Percentiles rank a stretch among this genome's conserved stretches.
Evolutionary conservation across 2,797 vertebrate species (phyloP).

Genomic region (Sparidentex hasta): DNA sequence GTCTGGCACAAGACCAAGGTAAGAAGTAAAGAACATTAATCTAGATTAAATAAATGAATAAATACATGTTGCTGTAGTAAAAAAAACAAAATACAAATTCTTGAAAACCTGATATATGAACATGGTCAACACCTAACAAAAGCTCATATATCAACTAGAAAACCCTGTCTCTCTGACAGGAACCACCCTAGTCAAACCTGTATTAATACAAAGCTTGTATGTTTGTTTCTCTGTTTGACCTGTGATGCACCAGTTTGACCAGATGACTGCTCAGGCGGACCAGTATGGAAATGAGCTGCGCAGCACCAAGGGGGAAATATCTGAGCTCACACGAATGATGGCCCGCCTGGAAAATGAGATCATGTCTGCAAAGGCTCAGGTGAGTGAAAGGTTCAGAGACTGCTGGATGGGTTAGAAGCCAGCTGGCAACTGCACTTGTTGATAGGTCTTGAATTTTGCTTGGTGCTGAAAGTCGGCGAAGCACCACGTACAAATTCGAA

Average conservation of each 20-base stretch:
- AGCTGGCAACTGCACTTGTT: not conserved
- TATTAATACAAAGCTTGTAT: constrained; percentile 6
- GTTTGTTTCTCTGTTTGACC: constrained; percentile 20
- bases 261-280: constrained; percentile 65
- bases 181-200: constrained; percentile 1
- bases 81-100: too few relatives aligned
- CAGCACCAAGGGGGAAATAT: constrained; percentile 71
- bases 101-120: not conserved
- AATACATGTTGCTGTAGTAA: not conserved
- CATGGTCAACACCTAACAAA: not conserved
- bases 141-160: not conserved
- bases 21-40: constrained; percentile 3
- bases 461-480: not conserved
- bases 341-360: constrained; percentile 74
- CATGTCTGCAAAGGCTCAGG: constrained; percentile 68
- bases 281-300: constrained; percentile 67
- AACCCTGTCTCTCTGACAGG: not conserved
- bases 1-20: constrained; percentile 91
- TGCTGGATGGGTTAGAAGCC: not conserved
- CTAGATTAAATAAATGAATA: not conserved
- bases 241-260: constrained; percentile 74
- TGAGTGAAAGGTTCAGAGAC: constrained; percentile 42
- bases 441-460: not conserved
- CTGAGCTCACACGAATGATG: constrained; percentile 76
- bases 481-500: not conserved